A percentile compares a stretch with the other conserved stretches of the same genome.
These are phyloP conservation scores for Onychomys leucogaster DNA, from an alignment of 2,797 vertebrate species.

Conservation along the genomic window DNA sequence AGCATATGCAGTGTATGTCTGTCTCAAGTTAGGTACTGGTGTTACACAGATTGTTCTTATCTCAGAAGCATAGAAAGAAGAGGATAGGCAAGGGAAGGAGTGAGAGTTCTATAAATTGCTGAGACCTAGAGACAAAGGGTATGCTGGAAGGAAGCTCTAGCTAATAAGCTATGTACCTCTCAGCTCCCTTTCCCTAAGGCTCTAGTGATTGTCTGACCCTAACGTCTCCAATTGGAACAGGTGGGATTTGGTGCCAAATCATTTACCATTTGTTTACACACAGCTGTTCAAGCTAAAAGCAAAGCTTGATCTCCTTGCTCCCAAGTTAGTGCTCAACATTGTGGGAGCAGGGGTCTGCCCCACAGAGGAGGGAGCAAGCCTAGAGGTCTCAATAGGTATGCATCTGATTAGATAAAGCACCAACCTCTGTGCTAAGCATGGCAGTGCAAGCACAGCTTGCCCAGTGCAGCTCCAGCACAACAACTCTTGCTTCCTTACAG, in stretches of 20 bases:
- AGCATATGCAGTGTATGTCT: conserved; percentile 88
- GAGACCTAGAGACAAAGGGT: conserved; percentile 70
- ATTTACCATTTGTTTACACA: neutral
- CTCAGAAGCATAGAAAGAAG: conserved; percentile 85
- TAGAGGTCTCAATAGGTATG: conserved; percentile 8
- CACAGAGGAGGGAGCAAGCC: neutral
- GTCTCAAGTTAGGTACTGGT: conserved; percentile 88
- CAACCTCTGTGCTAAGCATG: neutral
- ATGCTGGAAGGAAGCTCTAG: neutral
- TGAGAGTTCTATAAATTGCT: conserved; percentile 83
- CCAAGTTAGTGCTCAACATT: neutral
- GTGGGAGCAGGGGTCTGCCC: neutral
- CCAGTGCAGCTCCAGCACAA: conserved; percentile 59
- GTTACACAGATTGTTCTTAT: conserved; percentile 91
- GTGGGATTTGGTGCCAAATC: neutral
- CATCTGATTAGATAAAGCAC: conserved; percentile 58
- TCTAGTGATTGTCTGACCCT: neutral
- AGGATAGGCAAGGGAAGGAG: conserved; percentile 81
- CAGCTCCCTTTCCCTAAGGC: neutral
- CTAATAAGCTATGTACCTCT: fast-evolving
- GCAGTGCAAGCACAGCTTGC: neutral
- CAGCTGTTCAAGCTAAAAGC: neutral
- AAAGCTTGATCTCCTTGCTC: neutral
- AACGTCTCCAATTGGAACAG: neutral
- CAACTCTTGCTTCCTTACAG: conserved; percentile 66